Evolutionary conservation across 2,888 invertebrate genomes (phyloP), one percentile per base, ranked within the genome.

Genomic region (Augiades crinisus): DNA sequence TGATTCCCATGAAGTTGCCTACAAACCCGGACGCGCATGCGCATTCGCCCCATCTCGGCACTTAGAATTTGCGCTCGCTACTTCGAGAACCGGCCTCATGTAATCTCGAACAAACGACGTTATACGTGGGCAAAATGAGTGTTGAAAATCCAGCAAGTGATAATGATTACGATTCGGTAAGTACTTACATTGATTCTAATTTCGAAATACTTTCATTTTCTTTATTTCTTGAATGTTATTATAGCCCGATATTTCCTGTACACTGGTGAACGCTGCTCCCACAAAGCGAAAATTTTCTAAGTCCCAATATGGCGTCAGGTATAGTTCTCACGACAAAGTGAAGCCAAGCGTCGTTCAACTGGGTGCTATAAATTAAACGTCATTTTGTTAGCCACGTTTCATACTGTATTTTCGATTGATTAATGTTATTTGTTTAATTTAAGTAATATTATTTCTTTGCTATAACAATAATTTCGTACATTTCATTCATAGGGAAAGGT

Each of bases 261-360:
- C 88, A 84, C 90, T 91, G 81, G 86, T 92, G 91, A 70, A 81
- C 77, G 70, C 67, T 72, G 70, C 73, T 71, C 72, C 65, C 75
- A 75, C 77, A 76, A 79, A 79, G 76, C 90, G 84, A 86, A 90
- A 88, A 76, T 90, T 90, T 90, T 90, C 90, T 90, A 95, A 95
- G 94, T 95, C 94, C 94, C 93, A 95, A 95, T 94, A 95, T 95
- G 95, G 95, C 95, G 95, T 93, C 94, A 92, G 92, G 91, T 91
- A 91, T 91, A 93, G 92, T 93, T 92, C 92, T 91, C 65, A 67
- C 59, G 62, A 71, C 67, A 68, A 62, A 65, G 62, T 66, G 62
- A 71, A 70, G 66, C 69, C 82, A 89, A 82, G 88, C 85, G 83
- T 88, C 81, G 71, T 68, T 75, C 63, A 21, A 4, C 16, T 51